These are phyloP conservation scores for Chaetodon auriga DNA, from an alignment of 2,113 vertebrate species.

Conservation along the genomic window DNA sequence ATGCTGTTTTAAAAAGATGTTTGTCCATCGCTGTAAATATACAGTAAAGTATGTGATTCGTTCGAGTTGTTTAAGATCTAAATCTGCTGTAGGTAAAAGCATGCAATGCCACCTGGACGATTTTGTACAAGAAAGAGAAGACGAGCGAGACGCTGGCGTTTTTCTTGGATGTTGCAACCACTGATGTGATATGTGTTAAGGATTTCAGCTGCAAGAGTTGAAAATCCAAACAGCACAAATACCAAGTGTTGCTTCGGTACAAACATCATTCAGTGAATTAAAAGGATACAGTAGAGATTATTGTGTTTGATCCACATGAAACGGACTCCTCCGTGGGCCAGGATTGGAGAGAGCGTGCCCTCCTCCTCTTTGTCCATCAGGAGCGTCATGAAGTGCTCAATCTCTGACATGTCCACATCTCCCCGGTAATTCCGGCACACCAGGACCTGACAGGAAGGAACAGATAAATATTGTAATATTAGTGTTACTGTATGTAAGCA, in stretches of 20 bases:
- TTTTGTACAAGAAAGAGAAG: constrained; percentile 98
- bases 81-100: not conserved
- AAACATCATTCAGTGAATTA: not conserved
- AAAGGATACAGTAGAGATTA: constrained; percentile 97
- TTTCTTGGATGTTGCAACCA: constrained; percentile 99
- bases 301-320: constrained; percentile 99
- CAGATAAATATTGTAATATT: not conserved
- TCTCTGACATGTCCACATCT: constrained; percentile 99
- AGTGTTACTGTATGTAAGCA: not conserved
- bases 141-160: constrained; percentile 97
- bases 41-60: not conserved
- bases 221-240: not conserved
- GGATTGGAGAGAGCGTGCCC: constrained; percentile 93
- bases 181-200: constrained; percentile 85
- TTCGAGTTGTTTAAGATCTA: not conserved
- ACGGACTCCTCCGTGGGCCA: constrained; percentile 95
- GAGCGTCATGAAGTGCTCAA: constrained; percentile 98
- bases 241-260: not conserved
- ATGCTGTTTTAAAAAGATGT: not conserved
- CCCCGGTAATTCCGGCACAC: constrained; percentile 97
- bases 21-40: not conserved
- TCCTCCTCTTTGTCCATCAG: constrained; percentile 99
- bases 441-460: constrained; percentile 87
- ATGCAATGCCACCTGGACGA: constrained; percentile 90
- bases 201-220: not conserved